Evolutionary conservation across 1,140 invertebrate genomes (phyloP).

Genomic region (Papilio polytes): DNA sequence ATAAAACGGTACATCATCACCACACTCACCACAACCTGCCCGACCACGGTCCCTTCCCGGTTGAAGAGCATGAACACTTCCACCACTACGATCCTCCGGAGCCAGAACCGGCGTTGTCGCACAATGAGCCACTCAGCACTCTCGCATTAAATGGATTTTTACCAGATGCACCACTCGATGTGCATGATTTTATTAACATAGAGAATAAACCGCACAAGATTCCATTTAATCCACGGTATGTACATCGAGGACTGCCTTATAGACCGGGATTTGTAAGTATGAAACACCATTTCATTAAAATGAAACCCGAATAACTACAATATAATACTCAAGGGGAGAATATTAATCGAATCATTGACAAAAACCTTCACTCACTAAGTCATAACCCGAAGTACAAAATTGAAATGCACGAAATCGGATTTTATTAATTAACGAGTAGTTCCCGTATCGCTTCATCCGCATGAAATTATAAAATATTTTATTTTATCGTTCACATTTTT

Average conservation of each 20-base stretch:
- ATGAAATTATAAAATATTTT: too few relatives aligned
- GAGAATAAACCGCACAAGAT: conserved; percentile 58
- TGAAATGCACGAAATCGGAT: too few relatives aligned
- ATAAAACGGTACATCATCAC: conserved; percentile 85
- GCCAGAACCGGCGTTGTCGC: conserved; percentile 4
- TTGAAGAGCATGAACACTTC: conserved; percentile 78
- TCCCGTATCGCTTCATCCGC: too few relatives aligned
- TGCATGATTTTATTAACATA: conserved; percentile 43
- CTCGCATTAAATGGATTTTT: conserved; percentile 67
- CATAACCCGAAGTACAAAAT: too few relatives aligned
- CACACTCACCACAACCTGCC: conserved; percentile 68
- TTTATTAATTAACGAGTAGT: too few relatives aligned
- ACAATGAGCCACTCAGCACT: conserved; percentile 55
- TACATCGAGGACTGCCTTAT: background rate
- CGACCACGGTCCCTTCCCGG: conserved; percentile 45
- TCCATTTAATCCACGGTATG: conserved; percentile 28
- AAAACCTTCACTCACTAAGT: too few relatives aligned
- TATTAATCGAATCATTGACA: too few relatives aligned
- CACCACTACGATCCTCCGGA: conserved; percentile 66
- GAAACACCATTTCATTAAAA: background rate
- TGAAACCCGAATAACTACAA: too few relatives aligned
- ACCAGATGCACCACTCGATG: conserved; percentile 63
- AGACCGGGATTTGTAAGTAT: background rate
- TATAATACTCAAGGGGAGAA: too few relatives aligned
- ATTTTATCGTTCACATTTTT: too few relatives aligned